Evolutionary conservation across 2,888 invertebrate genomes (phyloP).

Genomic region (Argyresthia goedartella): DNA sequence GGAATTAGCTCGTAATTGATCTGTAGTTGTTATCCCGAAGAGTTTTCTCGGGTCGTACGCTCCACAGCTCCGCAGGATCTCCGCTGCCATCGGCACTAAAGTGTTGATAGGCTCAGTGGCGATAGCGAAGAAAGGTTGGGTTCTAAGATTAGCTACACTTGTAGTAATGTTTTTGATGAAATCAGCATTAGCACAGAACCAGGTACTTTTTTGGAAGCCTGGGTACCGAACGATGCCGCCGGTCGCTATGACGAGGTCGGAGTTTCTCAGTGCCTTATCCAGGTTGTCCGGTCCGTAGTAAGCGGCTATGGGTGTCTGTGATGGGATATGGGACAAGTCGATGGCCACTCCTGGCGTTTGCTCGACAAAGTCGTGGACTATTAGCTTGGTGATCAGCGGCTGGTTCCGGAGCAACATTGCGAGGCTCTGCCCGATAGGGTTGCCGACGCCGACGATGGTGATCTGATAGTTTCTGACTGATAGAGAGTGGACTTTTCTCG

Average conservation of each 20-base stretch:
- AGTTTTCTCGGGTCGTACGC: conserved; percentile 72
- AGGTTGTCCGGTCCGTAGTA: conserved; percentile 33
- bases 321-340: conserved; percentile 59
- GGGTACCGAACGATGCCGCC: conserved; percentile 74
- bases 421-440: conserved; percentile 65
- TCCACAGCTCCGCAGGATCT: conserved; percentile 39
- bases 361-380: conserved; percentile 64
- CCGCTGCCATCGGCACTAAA: conserved; percentile 54
- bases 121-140: conserved; percentile 50
- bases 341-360: conserved; percentile 45
- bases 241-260: conserved; percentile 76
- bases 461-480: conserved; percentile 29
- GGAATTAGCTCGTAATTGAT: conserved; percentile 81
- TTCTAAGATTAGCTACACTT: conserved; percentile 29
- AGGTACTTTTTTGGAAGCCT: conserved; percentile 70
- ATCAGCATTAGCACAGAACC: conserved; percentile 62
- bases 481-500: too few species aligned
- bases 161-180: conserved; percentile 38
- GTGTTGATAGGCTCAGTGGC: conserved; percentile 57
- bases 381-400: conserved; percentile 67
- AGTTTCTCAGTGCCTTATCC: conserved; percentile 51
- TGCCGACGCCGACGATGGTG: conserved; percentile 49
- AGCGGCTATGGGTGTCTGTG: conserved; percentile 32
- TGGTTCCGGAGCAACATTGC: conserved; percentile 71
- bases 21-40: conserved; percentile 83